phyloP scores from a whole-genome alignment of 2,888 invertebrate genomes.

The Neoscelio sp. region DNA sequence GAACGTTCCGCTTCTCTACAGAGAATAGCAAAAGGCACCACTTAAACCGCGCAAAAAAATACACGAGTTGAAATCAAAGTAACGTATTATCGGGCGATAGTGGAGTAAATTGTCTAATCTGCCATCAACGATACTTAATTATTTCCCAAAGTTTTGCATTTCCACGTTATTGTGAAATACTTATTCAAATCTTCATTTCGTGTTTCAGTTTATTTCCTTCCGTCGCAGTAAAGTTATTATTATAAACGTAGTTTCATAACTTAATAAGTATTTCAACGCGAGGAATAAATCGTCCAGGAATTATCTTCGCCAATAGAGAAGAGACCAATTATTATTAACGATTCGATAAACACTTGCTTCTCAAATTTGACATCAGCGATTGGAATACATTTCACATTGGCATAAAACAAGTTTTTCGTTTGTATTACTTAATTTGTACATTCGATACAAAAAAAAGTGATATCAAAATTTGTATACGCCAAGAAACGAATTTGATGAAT shows the following conservation, averaged over 20 bases:
- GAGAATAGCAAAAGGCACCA: slow-evolving; percentile 7
- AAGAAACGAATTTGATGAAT: too few species aligned
- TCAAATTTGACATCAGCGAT: neutral
- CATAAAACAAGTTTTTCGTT: too few species aligned
- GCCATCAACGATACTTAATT: too few species aligned
- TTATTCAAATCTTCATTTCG: neutral
- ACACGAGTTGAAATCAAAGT: neutral
- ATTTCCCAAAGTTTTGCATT: neutral
- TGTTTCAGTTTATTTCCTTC: slow-evolving; percentile 7
- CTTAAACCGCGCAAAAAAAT: neutral
- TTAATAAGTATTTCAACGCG: slow-evolving; percentile 9
- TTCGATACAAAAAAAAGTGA: too few species aligned
- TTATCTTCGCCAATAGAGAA: neutral
- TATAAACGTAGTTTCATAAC: slow-evolving; percentile 12
- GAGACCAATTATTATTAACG: slow-evolving; percentile 4
- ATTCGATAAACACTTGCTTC: slow-evolving; percentile 8
- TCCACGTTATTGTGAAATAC: neutral
- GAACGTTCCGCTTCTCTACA: slow-evolving; percentile 6
- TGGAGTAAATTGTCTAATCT: too few species aligned
- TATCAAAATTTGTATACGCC: neutral
- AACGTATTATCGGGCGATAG: neutral
- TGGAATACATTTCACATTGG: too few species aligned
- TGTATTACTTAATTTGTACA: too few species aligned
- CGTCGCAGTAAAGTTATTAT: neutral
- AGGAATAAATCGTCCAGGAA: too few species aligned